Percentiles rank a stretch among this genome's conserved stretches.
Conservation (phyloP, 2,888 invertebrate species). For the Lathronympha strigana region DNA sequence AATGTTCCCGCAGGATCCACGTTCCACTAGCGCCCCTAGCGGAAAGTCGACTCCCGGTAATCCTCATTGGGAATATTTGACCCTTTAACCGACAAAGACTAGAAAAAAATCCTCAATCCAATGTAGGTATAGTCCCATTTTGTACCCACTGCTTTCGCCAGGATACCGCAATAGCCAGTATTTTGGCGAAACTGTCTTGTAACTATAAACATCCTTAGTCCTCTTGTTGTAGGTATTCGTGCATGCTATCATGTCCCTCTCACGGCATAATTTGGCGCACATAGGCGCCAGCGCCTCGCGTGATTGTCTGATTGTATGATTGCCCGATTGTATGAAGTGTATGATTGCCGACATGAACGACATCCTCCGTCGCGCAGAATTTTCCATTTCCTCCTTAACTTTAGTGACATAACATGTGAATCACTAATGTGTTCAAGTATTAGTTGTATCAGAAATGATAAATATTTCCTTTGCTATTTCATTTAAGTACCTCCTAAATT, state of each 20-base stretch:
- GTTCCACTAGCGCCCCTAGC: too few species aligned
- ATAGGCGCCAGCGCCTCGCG: conserved; percentile 5
- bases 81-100: too few species aligned
- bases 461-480: not conserved
- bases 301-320: conserved; percentile 2
- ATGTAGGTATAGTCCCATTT: too few species aligned
- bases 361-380: not conserved
- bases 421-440: not conserved
- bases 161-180: too few species aligned
- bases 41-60: too few species aligned
- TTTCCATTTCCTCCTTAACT: conserved; percentile 10
- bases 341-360: not conserved
- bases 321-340: conserved; percentile 4
- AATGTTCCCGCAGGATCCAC: too few species aligned
- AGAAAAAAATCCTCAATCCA: too few species aligned
- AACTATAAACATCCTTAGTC: too few species aligned
- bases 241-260: not conserved
- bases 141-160: too few species aligned
- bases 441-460: not conserved
- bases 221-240: too few species aligned
- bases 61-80: too few species aligned
- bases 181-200: too few species aligned
- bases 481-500: not conserved
- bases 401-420: not conserved
- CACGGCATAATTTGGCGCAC: conserved; percentile 1